phyloP scores from a whole-genome alignment of 1,140 invertebrate species.

The Dendroctonus ponderosae region DNA sequence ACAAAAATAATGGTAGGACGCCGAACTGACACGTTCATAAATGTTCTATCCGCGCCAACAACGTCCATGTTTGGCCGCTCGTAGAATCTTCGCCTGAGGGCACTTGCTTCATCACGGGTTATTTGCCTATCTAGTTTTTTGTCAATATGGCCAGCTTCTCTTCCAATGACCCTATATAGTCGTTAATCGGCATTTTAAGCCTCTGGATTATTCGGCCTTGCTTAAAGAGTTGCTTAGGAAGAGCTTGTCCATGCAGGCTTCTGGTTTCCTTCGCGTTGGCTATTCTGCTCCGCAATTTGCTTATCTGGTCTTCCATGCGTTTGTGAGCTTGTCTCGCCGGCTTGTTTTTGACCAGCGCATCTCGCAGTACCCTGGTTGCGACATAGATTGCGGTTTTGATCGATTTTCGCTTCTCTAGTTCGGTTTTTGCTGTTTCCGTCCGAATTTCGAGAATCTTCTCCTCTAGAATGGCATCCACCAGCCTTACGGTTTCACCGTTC shows the following conservation, averaged over 20 bases:
- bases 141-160: not conserved
- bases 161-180: not conserved
- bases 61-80: no score
- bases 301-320: not conserved
- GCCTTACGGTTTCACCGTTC: not conserved
- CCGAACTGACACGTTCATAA: no score
- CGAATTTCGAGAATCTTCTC: slow-evolving; percentile 2
- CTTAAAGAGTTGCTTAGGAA: not conserved
- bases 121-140: not conserved
- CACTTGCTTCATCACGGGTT: slow-evolving; percentile 1
- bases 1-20: no score
- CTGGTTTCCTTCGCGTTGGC: not conserved
- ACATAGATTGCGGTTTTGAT: slow-evolving; percentile 2
- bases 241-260: not conserved
- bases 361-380: not conserved
- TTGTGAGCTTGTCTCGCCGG: not conserved
- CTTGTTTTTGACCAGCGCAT: not conserved
- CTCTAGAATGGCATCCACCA: not conserved
- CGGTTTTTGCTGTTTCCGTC: not conserved
- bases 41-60: no score
- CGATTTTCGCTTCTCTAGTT: not conserved
- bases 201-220: no score
- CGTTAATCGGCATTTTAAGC: not conserved
- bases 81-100: not conserved
- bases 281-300: not conserved